phyloP scores from a whole-genome alignment of 2,113 vertebrate genomes.

The Lepus europaeus region DNA sequence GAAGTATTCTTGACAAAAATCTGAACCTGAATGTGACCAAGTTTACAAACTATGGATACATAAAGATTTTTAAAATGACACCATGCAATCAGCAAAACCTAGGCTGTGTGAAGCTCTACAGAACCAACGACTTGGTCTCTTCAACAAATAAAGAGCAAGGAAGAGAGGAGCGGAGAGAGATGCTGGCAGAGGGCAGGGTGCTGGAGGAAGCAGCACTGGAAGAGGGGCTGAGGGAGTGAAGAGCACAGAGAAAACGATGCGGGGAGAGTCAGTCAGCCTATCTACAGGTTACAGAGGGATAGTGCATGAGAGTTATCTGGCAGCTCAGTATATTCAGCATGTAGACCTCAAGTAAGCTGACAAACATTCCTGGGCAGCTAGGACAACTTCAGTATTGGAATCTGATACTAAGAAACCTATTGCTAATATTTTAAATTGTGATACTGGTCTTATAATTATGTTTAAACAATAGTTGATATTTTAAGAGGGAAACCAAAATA shows the following conservation, averaged over 20 bases:
- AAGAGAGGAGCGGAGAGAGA: not conserved
- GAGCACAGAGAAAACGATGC: no score
- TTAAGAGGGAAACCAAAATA: not conserved
- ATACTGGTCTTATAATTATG: not conserved
- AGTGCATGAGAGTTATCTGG: not conserved
- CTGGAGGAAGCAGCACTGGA: not conserved
- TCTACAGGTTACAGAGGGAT: not conserved
- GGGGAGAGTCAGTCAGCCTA: no score
- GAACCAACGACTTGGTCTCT: not conserved
- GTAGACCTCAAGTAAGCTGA: not conserved
- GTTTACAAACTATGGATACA: not conserved
- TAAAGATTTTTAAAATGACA: not conserved
- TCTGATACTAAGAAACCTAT: not conserved
- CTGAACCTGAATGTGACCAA: not conserved
- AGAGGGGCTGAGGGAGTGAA: rapidly evolving
- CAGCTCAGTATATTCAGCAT: no score
- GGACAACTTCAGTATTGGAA: not conserved
- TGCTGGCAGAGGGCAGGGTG: no score
- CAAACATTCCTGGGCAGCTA: not conserved
- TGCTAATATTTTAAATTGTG: not conserved
- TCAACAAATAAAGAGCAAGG: not conserved
- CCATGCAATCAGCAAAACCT: not conserved
- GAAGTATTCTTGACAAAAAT: not conserved
- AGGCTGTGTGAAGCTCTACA: not conserved
- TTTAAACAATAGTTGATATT: not conserved